Conservation (phyloP, 2,113 vertebrate species). For the Salvator merianae region DNA sequence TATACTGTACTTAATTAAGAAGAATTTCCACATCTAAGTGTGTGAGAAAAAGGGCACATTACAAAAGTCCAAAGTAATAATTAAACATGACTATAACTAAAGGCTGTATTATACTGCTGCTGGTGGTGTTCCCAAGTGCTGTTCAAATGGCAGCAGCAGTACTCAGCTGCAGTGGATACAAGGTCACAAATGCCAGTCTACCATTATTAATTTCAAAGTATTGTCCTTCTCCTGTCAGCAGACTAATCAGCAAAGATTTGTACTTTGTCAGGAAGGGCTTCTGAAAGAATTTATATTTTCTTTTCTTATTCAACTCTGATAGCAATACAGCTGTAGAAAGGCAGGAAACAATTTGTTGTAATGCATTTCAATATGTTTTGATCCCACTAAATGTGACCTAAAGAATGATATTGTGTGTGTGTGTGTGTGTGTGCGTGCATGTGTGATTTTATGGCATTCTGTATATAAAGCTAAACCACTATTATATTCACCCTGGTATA, state of each 20-base stretch:
- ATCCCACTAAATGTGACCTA: neutral
- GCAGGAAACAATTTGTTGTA: conserved; percentile 5
- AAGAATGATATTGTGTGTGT: too few species aligned
- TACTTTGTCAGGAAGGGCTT: conserved; percentile 25
- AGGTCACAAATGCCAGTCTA: neutral
- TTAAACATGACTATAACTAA: conserved; percentile 12
- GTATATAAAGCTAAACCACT: too few species aligned
- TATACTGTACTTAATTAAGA: conserved; percentile 2
- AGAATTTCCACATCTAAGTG: fast-evolving
- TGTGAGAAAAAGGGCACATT: neutral
- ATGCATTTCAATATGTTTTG: conserved; percentile 12
- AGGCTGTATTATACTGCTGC: neutral
- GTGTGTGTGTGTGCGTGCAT: too few species aligned
- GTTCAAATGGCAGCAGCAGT: fast-evolving
- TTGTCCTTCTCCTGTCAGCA: conserved; percentile 31
- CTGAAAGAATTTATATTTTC: conserved; percentile 34
- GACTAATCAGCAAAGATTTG: conserved; percentile 21
- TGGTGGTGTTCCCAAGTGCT: neutral
- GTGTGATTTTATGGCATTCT: too few species aligned
- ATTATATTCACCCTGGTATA: too few species aligned
- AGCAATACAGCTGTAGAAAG: conserved; percentile 8
- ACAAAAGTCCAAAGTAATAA: conserved; percentile 20
- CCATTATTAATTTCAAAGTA: conserved; percentile 36
- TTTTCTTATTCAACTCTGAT: conserved; percentile 18
- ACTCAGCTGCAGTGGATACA: neutral